phyloP scores from a whole-genome alignment of 2,888 invertebrate genomes.

The Blastobasis lacticolella region DNA sequence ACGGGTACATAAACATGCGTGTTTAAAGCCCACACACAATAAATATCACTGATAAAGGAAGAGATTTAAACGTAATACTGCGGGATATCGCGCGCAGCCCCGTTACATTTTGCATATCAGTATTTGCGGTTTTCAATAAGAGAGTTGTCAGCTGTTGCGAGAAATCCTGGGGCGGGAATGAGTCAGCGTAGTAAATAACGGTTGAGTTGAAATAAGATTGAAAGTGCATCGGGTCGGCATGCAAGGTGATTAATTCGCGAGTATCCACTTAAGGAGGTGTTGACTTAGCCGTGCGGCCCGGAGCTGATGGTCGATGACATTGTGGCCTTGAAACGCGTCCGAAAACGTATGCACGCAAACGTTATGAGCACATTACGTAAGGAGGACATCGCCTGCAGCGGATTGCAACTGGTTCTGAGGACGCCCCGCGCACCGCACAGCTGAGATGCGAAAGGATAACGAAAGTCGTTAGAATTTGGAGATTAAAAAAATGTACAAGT shows the following conservation, averaged over 20 bases:
- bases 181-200: slow-evolving; percentile 33
- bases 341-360: slow-evolving; percentile 47
- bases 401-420: slow-evolving; percentile 54
- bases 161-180: slow-evolving; percentile 30
- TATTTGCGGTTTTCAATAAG: slow-evolving; percentile 33
- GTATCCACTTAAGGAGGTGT: slow-evolving; percentile 54
- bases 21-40: slow-evolving; percentile 57
- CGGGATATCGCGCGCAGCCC: slow-evolving; percentile 46
- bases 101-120: slow-evolving; percentile 34
- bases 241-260: slow-evolving; percentile 56
- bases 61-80: slow-evolving; percentile 52
- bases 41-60: slow-evolving; percentile 61
- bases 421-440: slow-evolving; percentile 37
- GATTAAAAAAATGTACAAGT: slow-evolving; percentile 19
- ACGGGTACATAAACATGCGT: slow-evolving; percentile 53
- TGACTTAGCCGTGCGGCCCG: slow-evolving; percentile 52
- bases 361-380: slow-evolving; percentile 33
- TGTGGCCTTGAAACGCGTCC: slow-evolving; percentile 38
- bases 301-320: slow-evolving; percentile 42
- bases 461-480: slow-evolving; percentile 15
- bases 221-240: slow-evolving; percentile 50
- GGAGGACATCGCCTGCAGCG: slow-evolving; percentile 45
- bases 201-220: slow-evolving; percentile 48
- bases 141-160: slow-evolving; percentile 19
- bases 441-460: slow-evolving; percentile 36